A percentile compares a stretch with the other conserved stretches of the same genome.
Evolutionary conservation across 2,797 vertebrate species (phyloP).

Genomic region (Agapornis canus): DNA sequence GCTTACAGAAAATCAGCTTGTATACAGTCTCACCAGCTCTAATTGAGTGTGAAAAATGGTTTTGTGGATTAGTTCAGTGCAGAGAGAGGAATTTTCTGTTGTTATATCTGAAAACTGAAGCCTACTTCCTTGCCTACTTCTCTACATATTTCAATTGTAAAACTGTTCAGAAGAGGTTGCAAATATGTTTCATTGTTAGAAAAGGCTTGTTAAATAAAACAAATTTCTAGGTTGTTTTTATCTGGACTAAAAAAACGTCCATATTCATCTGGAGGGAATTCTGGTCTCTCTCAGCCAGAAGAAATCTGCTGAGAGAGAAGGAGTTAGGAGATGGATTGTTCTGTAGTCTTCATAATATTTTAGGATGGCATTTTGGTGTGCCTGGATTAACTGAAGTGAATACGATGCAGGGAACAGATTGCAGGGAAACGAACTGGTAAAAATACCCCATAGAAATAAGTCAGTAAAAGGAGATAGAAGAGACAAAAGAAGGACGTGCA

Average conservation of each 20-base stretch:
- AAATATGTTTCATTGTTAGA: not conserved
- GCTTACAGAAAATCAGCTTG: not conserved
- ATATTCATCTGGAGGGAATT: not conserved
- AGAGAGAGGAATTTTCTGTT: not conserved
- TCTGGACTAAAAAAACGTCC: not conserved
- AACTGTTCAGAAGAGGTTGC: not conserved
- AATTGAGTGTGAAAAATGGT: not conserved
- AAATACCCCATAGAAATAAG: not conserved
- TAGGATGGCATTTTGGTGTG: not conserved
- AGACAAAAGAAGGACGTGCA: not conserved
- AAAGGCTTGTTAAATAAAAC: not conserved
- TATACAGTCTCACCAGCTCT: not conserved
- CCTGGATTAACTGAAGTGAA: not conserved
- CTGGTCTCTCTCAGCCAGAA: not conserved
- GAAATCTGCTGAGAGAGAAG: not conserved
- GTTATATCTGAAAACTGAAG: fast-evolving
- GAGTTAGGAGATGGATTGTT: not conserved
- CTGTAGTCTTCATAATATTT: not conserved
- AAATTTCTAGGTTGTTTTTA: not conserved
- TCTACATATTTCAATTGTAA: not conserved
- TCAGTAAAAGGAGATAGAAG: not conserved
- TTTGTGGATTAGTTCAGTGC: not conserved
- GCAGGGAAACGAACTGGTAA: not conserved
- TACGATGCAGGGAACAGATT: not conserved
- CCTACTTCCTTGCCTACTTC: not conserved